Evolutionary conservation across 1,140 invertebrate species (phyloP), one percentile per base, ranked within the genome.

Genomic region (Chelonus insularis): DNA sequence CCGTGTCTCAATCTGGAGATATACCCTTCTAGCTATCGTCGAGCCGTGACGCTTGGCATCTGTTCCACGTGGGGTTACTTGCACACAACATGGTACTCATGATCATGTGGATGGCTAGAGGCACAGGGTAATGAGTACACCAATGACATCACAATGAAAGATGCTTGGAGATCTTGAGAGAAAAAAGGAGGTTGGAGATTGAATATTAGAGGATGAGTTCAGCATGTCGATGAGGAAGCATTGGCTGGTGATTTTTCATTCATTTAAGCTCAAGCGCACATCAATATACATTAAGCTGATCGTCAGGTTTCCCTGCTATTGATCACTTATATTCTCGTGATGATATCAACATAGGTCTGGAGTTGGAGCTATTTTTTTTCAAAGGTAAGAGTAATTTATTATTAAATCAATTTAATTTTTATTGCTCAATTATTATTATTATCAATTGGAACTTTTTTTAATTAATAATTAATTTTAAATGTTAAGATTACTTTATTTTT

Each of bases 261-360:
- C 77, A 81, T 77, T 81, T 81, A 81, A 72, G n/a, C n/a, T 65
- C 72, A 64, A 67, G 72, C 60, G 71, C 73, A 68, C 79, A 81
- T 81, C 79, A 81, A 81, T 81, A 80, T 81, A 77, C 79, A 81
- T 81, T 81, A 81, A 81, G 78, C n/a, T n/a, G n/a, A n/a, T n/a
- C n/a, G n/a, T n/a, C n/a, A n/a, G n/a, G n/a, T n/a, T n/a, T n/a
- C n/a, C n/a, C n/a, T n/a, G n/a, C n/a, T n/a, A n/a, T n/a, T n/a
- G n/a, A n/a, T n/a, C n/a, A n/a, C n/a, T n/a, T n/a, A n/a, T n/a
- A n/a, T n/a, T n/a, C n/a, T n/a, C n/a, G n/a, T n/a, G n/a, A n/a
- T n/a, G n/a, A n/a, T n/a, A n/a, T n/a, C n/a, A n/a, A n/a, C n/a
- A n/a, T n/a, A n/a, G n/a, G n/a, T n/a, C n/a, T n/a, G n/a, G n/a